These are phyloP conservation scores for Drosophila sproati DNA, from an alignment of 1,140 invertebrate species.

Conservation along the genomic window DNA sequence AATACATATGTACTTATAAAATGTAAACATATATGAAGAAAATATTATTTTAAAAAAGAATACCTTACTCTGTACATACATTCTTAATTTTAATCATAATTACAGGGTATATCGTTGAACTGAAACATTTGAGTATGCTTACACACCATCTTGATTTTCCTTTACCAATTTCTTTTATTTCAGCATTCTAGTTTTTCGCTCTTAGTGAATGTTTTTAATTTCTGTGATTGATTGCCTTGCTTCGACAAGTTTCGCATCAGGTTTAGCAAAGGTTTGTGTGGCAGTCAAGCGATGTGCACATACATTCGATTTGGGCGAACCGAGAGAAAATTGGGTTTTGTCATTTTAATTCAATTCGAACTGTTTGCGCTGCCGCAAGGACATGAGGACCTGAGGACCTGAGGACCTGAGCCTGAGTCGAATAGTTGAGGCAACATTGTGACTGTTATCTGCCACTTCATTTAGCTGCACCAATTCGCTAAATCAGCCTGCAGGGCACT, in stretches of 20 bases:
- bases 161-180: constrained; percentile 15
- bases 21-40: too few species aligned
- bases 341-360: constrained; percentile 45
- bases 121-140: neutral
- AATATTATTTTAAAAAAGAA: too few species aligned
- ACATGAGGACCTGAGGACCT: neutral
- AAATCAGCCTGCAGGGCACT: constrained; percentile 37
- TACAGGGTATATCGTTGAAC: constrained; percentile 4
- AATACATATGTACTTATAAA: too few species aligned
- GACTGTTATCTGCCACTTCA: constrained; percentile 28
- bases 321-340: constrained; percentile 15
- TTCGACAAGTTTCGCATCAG: neutral
- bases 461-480: constrained; percentile 18
- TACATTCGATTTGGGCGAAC: neutral
- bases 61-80: too few species aligned
- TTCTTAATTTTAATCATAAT: too few species aligned
- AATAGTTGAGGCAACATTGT: constrained; percentile 40
- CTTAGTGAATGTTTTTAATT: constrained; percentile 58
- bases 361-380: constrained; percentile 14
- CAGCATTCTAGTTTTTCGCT: constrained; percentile 2
- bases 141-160: neutral
- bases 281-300: constrained; percentile 10
- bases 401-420: neutral
- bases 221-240: constrained; percentile 56
- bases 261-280: neutral